Evolutionary conservation across 2,113 vertebrate genomes (phyloP), one percentile per base, ranked within the genome.

Genomic region (Hirundichthys speculiger): DNA sequence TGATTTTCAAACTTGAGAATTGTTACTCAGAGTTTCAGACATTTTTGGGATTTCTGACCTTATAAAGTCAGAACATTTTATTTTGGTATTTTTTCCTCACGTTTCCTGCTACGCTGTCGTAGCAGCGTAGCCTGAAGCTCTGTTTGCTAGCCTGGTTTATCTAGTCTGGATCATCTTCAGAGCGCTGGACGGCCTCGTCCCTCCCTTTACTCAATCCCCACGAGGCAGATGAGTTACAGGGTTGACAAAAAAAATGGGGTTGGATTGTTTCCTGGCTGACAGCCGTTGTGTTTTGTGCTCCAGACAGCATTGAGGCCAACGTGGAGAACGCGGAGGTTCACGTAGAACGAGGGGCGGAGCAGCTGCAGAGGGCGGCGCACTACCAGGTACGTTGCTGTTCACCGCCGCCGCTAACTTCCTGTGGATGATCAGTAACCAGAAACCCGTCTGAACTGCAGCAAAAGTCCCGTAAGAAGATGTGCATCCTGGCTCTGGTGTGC

Each of bases 391-490:
- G 43, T 19, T 6, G 2, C 43, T n/a, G n/a, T 19, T 11, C 9
- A 3, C n/a, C 10, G 40, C n/a, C n/a, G 43, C 9, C 43, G 2
- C 43, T 19, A 18, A n/a, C 43, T 19, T 45, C 14, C 41, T 45
- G 43, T 45, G 6, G 11, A 10, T 34, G 11, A 34, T 34, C 30
- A 34, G 11, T 34, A 34, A 34, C 14, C 47, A 10, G 1, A 47
- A 40, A 75, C 18, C 30, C 10, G 14, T 19, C 19, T 14, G 11
- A 14, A 13, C 43, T 42, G 4, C 89, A 99, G 97, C 95, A 96
- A 91, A 98, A 97, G 84, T 99, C 96, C 39, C 93, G 96, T 62
- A 99, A 98, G 96, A 99, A 97, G 94, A 96, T 97, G 79, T 99
- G 96, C 73, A 95, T 98, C 89, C 91, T 99, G 68, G 84, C 92